phyloP scores from a whole-genome alignment of 53 echinoderm and acorn worm species.

The Mesocentrotus franciscanus region DNA sequence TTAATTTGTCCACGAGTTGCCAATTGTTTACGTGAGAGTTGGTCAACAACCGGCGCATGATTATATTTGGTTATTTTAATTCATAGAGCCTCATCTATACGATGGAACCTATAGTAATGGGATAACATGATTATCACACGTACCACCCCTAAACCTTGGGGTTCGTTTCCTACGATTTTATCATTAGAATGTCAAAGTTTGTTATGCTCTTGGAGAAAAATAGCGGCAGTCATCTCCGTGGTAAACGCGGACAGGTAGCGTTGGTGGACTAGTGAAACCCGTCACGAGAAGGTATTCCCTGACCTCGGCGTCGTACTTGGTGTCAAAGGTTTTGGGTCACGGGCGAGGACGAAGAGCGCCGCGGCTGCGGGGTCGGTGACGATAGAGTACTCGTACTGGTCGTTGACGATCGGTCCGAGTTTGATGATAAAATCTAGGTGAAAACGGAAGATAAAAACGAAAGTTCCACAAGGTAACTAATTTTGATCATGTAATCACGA shows the following conservation, averaged over 20 bases:
- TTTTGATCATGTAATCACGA: too few species aligned
- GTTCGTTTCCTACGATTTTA: background rate
- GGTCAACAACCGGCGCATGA: too few species aligned
- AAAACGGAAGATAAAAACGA: background rate
- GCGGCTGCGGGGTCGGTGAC: conserved; percentile 60
- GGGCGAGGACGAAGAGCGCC: conserved; percentile 76
- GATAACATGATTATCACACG: too few species aligned
- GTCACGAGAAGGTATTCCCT: conserved; percentile 68
- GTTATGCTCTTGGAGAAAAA: background rate
- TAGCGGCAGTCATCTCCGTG: conserved; percentile 72
- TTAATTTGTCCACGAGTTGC: too few species aligned
- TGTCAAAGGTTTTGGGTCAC: conserved; percentile 68
- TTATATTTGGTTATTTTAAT: too few species aligned
- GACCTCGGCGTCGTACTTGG: conserved; percentile 73
- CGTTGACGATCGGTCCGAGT: conserved; percentile 69
- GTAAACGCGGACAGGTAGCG: conserved; percentile 70
- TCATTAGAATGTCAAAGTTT: too few species aligned
- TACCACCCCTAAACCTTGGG: background rate
- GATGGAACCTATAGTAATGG: background rate
- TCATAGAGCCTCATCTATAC: too few species aligned
- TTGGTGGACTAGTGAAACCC: conserved; percentile 68
- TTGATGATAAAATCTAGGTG: conserved; percentile 68
- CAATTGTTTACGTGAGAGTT: too few species aligned
- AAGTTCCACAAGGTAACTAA: background rate
- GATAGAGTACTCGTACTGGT: conserved; percentile 75